Base-by-base conservation (phyloP, 1,140 invertebrate genomes). In the Paraescarpia echinospica region DNA sequence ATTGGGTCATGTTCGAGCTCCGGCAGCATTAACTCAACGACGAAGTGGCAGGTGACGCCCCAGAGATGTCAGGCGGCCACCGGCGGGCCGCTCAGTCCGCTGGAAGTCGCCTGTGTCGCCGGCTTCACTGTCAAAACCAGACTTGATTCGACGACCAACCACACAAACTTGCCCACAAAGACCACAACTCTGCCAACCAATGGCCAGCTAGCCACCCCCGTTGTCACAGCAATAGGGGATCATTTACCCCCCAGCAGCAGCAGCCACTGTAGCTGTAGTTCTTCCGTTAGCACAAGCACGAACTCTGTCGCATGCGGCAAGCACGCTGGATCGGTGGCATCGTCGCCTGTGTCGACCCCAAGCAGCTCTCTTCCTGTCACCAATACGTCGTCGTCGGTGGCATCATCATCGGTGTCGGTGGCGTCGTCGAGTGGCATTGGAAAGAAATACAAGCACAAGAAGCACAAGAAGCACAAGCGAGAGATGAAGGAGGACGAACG, bases 21-120 rank as follows among this genome's bases (percentile, higher is more conserved):
- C 34, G 94, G 94, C 77, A 96, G 95, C 94, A 94, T 94, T 6
- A 95, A 95, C 92, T 96, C 96, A 8, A 96, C 96, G 6, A 94
- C 95, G 91, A 96, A 95, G 77, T 96, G 96, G 96, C 94, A 94
- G 59, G 95, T 96, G 1, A 94, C 93, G 33, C 94, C 95, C 31
- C 93, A 94, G 77, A 93, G 93, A 41, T 89, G 90, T 34, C 34
- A 34, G 27, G 14, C 18, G 90, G 2, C 90, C 12, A 34, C 90
- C 90, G 18, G 14, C 1, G 34, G 90, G 90, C 33, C 34, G 1
- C n/a, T 34, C 22, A 90, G 90, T n/a, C 33, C 90, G n/a, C n/a
- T 41, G 27, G 90, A 41, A 18, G 59, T 77, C 18, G 59, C 59
- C 18, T 77, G 59, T 27, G 59, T 77, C 59, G 59, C 59, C 22